Evolutionary conservation across 2,113 vertebrate genomes (phyloP).

Genomic region (Thunnus maccoyii): DNA sequence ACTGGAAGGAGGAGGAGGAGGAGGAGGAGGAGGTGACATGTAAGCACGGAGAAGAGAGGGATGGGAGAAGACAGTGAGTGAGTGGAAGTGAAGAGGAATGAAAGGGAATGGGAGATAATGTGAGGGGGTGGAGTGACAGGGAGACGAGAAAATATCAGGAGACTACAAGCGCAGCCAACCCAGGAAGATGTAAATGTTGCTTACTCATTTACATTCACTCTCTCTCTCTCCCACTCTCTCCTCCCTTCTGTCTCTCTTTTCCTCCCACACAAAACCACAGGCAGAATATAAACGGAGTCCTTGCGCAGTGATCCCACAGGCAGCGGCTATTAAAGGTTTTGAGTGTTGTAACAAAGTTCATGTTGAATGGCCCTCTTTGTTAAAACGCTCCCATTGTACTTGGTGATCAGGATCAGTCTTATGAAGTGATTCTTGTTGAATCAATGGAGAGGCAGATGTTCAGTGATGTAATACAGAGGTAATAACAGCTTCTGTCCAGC

Average conservation of each 20-base stretch:
- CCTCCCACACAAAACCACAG: conserved; percentile 26
- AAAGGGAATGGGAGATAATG: conserved; percentile 48
- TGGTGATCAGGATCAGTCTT: not conserved
- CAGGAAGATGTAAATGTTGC: conserved; percentile 29
- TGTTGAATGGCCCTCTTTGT: not conserved
- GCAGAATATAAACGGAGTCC: conserved; percentile 9
- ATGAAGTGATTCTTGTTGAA: not conserved
- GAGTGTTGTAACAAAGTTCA: not conserved
- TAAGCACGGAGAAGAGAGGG: not conserved
- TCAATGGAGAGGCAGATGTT: not conserved
- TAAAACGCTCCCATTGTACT: not conserved
- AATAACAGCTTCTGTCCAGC: conserved; percentile 23
- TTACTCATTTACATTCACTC: conserved; percentile 49
- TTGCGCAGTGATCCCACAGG: not conserved
- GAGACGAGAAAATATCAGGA: conserved; percentile 30
- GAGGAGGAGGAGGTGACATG: conserved; percentile 11
- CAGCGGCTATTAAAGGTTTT: too few species aligned
- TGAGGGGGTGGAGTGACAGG: conserved; percentile 43
- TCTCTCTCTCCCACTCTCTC: conserved; percentile 10
- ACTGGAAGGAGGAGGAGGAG: conserved; percentile 20
- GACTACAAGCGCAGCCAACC: conserved; percentile 22
- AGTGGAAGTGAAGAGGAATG: conserved; percentile 12
- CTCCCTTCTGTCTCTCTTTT: not conserved
- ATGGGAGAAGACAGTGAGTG: conserved; percentile 25
- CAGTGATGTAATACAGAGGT: conserved; percentile 2